Percentiles rank a stretch among this genome's conserved stretches.
Conservation (phyloP, 2,113 vertebrate genomes). For the Hydrochoerus hydrochaeris region DNA sequence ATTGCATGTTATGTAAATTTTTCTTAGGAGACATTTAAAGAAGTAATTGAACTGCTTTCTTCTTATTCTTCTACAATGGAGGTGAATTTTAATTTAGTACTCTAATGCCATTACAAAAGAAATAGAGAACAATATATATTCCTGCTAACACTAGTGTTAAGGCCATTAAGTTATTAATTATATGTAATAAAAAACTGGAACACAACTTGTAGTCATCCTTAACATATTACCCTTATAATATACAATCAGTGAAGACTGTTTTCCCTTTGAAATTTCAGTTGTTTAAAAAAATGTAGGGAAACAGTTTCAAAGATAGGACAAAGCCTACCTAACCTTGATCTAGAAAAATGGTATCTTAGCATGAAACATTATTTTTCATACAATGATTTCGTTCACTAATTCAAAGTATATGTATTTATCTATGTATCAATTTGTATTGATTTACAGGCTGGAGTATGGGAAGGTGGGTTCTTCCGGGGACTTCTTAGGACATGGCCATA, state of each 20-base stretch:
- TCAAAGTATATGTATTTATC: neutral
- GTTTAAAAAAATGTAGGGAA: neutral
- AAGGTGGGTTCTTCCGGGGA: neutral
- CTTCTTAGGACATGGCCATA: neutral
- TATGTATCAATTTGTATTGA: neutral
- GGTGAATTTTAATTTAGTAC: constrained; percentile 54
- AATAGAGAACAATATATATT: constrained; percentile 14
- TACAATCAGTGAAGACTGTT: neutral
- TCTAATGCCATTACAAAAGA: constrained; percentile 43
- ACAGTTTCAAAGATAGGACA: neutral
- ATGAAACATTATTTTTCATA: neutral
- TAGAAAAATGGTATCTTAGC: neutral
- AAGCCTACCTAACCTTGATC: neutral
- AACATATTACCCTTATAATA: constrained; percentile 23
- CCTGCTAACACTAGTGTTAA: constrained; percentile 10
- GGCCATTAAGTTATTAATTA: constrained; percentile 55
- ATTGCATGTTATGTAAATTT: constrained; percentile 59
- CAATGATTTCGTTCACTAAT: constrained; percentile 25
- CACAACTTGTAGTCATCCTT: constrained; percentile 28
- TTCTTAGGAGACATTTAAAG: constrained; percentile 53
- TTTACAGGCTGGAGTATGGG: neutral
- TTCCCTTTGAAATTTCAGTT: neutral
- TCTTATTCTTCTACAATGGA: neutral
- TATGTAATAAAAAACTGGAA: neutral
- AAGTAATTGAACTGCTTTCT: constrained; percentile 44